phyloP scores from a whole-genome alignment of 2,113 vertebrate genomes.

The Calypte anna region DNA sequence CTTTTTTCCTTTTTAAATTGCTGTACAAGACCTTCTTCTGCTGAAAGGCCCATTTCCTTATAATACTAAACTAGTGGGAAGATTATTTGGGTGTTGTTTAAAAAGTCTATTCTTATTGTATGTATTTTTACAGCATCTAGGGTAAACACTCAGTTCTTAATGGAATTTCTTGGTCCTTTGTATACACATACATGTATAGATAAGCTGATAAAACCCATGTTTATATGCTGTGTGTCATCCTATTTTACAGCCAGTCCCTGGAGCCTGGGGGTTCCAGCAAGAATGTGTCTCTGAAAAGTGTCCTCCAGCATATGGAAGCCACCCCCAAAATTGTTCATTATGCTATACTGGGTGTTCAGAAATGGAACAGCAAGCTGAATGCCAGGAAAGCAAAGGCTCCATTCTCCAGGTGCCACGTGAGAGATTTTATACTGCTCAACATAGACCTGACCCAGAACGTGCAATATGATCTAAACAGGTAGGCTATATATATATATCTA shows the following conservation, averaged over 20 bases:
- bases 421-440: constrained; percentile 93
- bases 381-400: constrained; percentile 63
- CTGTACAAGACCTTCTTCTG: not conserved
- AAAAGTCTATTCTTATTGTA: not conserved
- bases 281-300: constrained; percentile 89
- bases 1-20: not conserved
- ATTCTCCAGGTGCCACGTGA: constrained; percentile 93
- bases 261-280: constrained; percentile 77
- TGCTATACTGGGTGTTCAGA: constrained; percentile 89
- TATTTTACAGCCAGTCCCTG: constrained; percentile 75
- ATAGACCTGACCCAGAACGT: constrained; percentile 96
- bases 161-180: not conserved
- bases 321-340: constrained; percentile 94
- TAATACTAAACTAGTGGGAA: not conserved
- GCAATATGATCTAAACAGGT: constrained; percentile 97
- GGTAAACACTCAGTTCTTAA: not conserved
- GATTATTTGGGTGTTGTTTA: not conserved
- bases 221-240: not conserved
- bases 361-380: constrained; percentile 89
- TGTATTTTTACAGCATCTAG: not conserved
- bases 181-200: no score
- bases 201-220: not conserved
- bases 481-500: not conserved
- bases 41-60: not conserved
- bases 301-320: constrained; percentile 93